Evolutionary conservation across 2,113 vertebrate genomes (phyloP).

Genomic region (Cichladusa arquata): DNA sequence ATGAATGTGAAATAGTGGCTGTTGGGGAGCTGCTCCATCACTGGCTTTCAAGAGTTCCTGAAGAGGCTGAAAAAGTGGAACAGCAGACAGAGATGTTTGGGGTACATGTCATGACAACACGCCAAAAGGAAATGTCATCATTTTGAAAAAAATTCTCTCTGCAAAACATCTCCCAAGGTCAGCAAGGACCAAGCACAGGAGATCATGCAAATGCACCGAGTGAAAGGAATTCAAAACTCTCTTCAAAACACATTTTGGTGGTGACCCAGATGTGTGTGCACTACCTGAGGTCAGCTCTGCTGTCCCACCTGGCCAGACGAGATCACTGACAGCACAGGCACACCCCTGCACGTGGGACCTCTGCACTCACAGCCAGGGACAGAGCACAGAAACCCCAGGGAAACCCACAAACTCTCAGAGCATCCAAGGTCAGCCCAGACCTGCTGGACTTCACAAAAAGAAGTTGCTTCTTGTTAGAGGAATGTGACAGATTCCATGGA

Average conservation of each 20-base stretch:
- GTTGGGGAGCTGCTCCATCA: not conserved
- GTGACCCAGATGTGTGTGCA: not conserved
- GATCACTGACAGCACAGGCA: not conserved
- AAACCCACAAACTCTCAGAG: not conserved
- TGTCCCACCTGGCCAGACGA: not conserved
- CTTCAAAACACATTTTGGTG: not conserved
- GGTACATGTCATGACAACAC: not conserved
- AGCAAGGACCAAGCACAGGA: not conserved
- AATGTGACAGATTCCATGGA: not conserved
- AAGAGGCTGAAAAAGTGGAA: not conserved
- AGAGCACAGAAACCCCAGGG: not conserved
- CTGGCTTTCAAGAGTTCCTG: not conserved
- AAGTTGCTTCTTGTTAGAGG: not conserved
- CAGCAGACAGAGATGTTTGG: not conserved
- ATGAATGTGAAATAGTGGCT: not conserved
- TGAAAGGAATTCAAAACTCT: not conserved
- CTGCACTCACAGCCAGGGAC: not conserved
- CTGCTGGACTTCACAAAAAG: not conserved
- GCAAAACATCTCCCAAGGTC: not conserved
- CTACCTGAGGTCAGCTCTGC: not conserved
- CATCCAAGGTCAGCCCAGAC: not conserved
- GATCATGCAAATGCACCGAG: rapidly evolving
- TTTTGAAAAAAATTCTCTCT: not conserved
- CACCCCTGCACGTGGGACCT: rapidly evolving
- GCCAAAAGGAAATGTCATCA: not conserved